Evolutionary conservation across 1,140 invertebrate genomes (phyloP).

Genomic region (Calliphora vicina): DNA sequence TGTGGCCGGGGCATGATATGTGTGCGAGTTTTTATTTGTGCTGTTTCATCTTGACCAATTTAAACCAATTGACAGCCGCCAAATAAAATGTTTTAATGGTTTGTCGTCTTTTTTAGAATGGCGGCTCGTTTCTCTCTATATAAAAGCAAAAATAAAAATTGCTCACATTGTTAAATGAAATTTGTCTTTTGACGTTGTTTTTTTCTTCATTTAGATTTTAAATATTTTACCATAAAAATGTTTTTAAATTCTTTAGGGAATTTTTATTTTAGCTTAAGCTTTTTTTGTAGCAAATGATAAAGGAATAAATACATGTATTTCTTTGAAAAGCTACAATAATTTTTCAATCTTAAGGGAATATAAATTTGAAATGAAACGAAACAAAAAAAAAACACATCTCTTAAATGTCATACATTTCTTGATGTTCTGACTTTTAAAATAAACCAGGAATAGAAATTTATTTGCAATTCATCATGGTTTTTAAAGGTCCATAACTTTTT

Average conservation of each 20-base stretch:
- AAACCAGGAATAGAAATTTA: no score
- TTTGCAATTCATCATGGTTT: no score
- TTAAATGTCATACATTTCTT: no score
- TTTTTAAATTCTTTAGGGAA: slow-evolving; percentile 14
- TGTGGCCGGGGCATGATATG: slow-evolving; percentile 11
- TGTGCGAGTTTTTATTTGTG: slow-evolving; percentile 25
- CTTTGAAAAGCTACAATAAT: not conserved
- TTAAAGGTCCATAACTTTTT: no score
- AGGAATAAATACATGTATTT: no score
- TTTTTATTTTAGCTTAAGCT: not conserved
- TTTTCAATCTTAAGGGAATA: not conserved
- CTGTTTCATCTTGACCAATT: slow-evolving; percentile 23
- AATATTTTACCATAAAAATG: slow-evolving; percentile 1
- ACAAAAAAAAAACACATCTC: no score
- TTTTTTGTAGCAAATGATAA: no score
- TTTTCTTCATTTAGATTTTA: not conserved
- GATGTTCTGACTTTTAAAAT: no score
- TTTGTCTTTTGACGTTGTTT: slow-evolving; percentile 19
- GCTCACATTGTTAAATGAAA: slow-evolving; percentile 20
- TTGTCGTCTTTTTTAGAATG: slow-evolving; percentile 19
- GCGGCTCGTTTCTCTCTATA: not conserved
- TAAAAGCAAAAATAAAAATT: slow-evolving; percentile 11
- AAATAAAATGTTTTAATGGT: slow-evolving; percentile 33
- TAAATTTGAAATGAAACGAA: not conserved
- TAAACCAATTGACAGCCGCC: slow-evolving; percentile 34